Evolutionary conservation across 2,113 vertebrate species (phyloP).

Genomic region (Burhinus bistriatus): DNA sequence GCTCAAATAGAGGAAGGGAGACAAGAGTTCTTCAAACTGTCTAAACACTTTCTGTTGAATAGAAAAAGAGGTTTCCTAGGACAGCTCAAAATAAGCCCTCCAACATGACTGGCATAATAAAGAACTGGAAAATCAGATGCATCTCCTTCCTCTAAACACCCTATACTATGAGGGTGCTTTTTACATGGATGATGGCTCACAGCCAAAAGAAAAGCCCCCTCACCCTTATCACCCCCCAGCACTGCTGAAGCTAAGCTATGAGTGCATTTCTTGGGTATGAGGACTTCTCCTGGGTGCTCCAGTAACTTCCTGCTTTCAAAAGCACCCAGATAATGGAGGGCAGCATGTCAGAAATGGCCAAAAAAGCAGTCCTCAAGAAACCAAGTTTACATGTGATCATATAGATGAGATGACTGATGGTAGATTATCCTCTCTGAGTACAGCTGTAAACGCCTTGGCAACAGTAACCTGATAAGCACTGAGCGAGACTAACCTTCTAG

Average conservation of each 20-base stretch:
- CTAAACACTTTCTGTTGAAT: conserved; percentile 31
- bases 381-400: background rate
- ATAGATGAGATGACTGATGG: background rate
- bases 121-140: background rate
- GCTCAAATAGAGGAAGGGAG: conserved; percentile 40
- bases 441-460: background rate
- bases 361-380: background rate
- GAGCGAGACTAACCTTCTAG: conserved; percentile 11
- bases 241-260: background rate
- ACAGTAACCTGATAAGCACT: background rate
- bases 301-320: background rate
- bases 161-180: background rate
- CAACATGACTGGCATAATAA: conserved; percentile 15
- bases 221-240: accelerated
- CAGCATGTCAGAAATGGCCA: background rate
- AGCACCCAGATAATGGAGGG: background rate
- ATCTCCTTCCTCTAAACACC: background rate
- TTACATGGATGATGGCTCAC: background rate
- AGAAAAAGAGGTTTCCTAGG: conserved; percentile 3
- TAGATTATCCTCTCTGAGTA: background rate
- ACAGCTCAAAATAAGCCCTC: background rate
- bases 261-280: background rate
- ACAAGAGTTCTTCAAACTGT: conserved; percentile 56
- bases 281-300: background rate
- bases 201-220: background rate